Evolutionary conservation across 2,113 vertebrate species (phyloP).

Genomic region (Todiramphus chloris): DNA sequence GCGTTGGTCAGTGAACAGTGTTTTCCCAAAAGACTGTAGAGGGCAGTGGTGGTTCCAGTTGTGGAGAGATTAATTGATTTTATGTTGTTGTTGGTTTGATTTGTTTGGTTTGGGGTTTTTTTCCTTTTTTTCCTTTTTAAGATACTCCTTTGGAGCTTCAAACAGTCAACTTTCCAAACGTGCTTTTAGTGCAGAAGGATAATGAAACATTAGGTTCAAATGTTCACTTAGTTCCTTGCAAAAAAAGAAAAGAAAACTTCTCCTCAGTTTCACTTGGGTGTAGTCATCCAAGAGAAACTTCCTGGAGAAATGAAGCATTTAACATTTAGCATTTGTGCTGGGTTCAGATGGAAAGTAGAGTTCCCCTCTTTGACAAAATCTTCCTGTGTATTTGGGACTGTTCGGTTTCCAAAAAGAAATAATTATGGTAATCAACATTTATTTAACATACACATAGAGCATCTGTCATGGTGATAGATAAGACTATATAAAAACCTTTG

Average conservation of each 20-base stretch:
- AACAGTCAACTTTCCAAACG: not conserved
- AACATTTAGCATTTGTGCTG: not conserved
- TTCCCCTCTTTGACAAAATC: not conserved
- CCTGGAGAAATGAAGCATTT: conserved; percentile 36
- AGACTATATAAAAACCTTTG: not conserved
- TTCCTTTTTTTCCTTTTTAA: not conserved
- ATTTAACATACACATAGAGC: not conserved
- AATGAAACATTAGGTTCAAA: conserved; percentile 29
- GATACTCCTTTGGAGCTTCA: not conserved
- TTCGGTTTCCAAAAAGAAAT: not conserved
- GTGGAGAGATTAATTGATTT: not conserved
- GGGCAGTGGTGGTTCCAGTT: conserved; percentile 42
- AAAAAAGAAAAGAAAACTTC: not conserved
- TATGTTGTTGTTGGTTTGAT: not conserved
- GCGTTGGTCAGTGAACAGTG: not conserved
- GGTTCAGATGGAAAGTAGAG: not conserved
- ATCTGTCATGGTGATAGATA: not conserved
- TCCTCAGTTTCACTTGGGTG: not conserved
- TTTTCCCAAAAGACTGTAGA: conserved; percentile 44
- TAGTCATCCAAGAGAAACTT: conserved; percentile 59
- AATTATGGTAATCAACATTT: not conserved
- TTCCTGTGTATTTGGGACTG: not conserved
- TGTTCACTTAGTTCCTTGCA: conserved; percentile 39
- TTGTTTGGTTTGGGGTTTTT: not conserved
- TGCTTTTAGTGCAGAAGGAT: not conserved